Percentiles rank a stretch among this genome's conserved stretches.
Evolutionary conservation across 2,113 vertebrate species (phyloP).

Genomic region (Athene noctua): DNA sequence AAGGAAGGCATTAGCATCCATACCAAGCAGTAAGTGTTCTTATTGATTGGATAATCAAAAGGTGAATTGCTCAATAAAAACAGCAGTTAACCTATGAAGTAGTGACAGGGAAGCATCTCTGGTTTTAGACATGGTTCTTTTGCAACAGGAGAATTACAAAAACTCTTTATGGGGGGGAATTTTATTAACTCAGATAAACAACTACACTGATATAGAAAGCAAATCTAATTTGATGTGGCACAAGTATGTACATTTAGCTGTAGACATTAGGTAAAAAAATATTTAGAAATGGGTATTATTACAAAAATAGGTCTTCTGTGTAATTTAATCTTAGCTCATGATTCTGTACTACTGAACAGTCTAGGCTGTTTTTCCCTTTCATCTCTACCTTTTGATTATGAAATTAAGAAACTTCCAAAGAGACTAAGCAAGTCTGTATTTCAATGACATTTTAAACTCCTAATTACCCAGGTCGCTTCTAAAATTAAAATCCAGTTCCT

Average conservation of each 20-base stretch:
- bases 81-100: not conserved
- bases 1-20: conserved; percentile 53
- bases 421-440: not conserved
- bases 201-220: not conserved
- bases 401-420: not conserved
- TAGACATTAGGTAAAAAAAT: not conserved
- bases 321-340: not conserved
- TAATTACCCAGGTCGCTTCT: not conserved
- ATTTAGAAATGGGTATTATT: not conserved
- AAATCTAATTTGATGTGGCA: not conserved
- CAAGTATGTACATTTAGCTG: not conserved
- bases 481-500: not conserved
- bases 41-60: conserved; percentile 22
- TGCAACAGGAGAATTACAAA: not conserved
- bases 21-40: conserved; percentile 7
- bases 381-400: not conserved
- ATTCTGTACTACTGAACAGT: not conserved
- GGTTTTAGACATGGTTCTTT: not conserved
- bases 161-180: not conserved
- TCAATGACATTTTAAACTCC: not conserved
- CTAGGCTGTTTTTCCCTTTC: not conserved
- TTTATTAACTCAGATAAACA: not conserved
- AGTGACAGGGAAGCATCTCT: not conserved
- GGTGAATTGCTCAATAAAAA: not conserved
- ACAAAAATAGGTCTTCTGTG: not conserved